Evolutionary conservation across 2,888 invertebrate genomes (phyloP), one percentile per base, ranked within the genome.

Genomic region (Autographa pulchrina): DNA sequence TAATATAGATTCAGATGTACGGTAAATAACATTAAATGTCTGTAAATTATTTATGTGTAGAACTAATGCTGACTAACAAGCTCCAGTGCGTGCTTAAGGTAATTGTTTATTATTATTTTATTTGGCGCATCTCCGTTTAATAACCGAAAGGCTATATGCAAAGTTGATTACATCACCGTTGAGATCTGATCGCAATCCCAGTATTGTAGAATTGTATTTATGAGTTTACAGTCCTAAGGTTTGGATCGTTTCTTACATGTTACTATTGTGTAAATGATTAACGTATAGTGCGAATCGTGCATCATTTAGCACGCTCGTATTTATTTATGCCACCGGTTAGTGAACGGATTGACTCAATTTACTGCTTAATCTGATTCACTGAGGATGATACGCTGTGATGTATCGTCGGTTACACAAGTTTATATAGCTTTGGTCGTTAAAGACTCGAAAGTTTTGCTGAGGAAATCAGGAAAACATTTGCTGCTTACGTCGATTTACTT

Each of bases 331-430:
- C 91, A 88, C 89, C 82, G 88, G 90, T 91, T 83, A 84, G 91
- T 89, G 92, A 91, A 83, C 88, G 89, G 89, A 89, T 89, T 88
- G 88, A 89, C 88, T 88, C 92, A 91, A 91, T 93, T 92, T 91
- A 90, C 89, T 89, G 83, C 83, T 81, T 88, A 92, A 93, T 93
- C 93, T 91, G 94, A 94, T 93, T 92, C 93, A 92, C 89, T 86
- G 86, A 86, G 78, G 84, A 84, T 84, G 84, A 84, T 84, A 70
- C 74, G 31, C 48, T 56, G 68, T 82, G 75, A 77, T 78, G 43
- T 78, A 83, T 79, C 16, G 74, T 41, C 67, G 61, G 60, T 84
- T 84, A 76, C 77, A 76, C 76, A 71, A 80, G 69, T 80, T 77
- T 79, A 74, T 71, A 62, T 58, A 62, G 38, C 54, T 81, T 78